These are phyloP conservation scores for Diaperis boleti DNA, from an alignment of 2,888 invertebrate genomes.

Conservation along the genomic window DNA sequence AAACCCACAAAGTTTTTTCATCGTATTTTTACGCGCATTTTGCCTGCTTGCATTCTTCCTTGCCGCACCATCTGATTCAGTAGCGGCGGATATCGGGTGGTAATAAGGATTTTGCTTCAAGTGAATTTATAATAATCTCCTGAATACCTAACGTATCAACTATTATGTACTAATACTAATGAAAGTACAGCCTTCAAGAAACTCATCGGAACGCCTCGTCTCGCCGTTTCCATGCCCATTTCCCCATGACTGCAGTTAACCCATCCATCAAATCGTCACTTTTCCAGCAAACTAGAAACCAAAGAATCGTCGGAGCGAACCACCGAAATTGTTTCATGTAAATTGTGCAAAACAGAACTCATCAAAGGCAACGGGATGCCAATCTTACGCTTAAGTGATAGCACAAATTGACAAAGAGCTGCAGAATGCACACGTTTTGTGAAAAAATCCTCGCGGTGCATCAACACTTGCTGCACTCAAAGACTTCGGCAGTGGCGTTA, in stretches of 20 bases:
- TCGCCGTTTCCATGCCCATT: not conserved
- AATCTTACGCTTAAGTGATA: constrained; percentile 33
- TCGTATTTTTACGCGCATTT: too few species aligned
- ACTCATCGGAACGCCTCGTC: not conserved
- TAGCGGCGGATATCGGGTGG: too few species aligned
- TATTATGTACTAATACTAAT: too few species aligned
- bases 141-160: too few species aligned
- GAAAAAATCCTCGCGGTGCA: constrained; percentile 21
- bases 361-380: constrained; percentile 25
- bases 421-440: constrained; percentile 32
- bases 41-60: too few species aligned
- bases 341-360: constrained; percentile 17
- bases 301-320: constrained; percentile 11
- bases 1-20: too few species aligned
- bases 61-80: too few species aligned
- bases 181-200: too few species aligned
- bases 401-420: constrained; percentile 38
- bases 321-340: constrained; percentile 14
- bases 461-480: constrained; percentile 12
- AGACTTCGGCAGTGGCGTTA: not conserved
- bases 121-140: too few species aligned
- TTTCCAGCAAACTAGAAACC: not conserved
- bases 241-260: not conserved
- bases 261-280: not conserved
- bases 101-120: too few species aligned